Evolutionary conservation across 92 coral and sea anemone genomes (phyloP).

Genomic region (Hydrozoanthus gracilis): DNA sequence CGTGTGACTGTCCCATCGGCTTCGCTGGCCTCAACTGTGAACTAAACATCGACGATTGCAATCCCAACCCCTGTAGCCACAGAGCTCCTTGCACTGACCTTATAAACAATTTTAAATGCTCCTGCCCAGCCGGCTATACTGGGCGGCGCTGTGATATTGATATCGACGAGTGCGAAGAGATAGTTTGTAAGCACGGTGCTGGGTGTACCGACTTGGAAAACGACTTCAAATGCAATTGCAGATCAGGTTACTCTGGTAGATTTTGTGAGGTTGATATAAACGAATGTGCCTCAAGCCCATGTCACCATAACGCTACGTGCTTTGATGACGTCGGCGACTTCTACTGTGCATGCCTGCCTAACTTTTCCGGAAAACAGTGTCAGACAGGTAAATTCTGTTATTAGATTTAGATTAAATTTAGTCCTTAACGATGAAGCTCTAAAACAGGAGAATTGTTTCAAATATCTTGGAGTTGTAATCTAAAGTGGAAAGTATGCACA

Average conservation of each 20-base stretch:
- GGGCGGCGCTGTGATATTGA: conserved; percentile 41
- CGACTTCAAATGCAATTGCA: conserved; percentile 45
- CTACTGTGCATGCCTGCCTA: conserved; percentile 44
- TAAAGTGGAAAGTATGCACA: no score
- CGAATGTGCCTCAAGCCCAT: conserved; percentile 45
- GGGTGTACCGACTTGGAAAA: conserved; percentile 43
- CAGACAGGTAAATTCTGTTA: conserved; percentile 15
- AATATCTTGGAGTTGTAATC: no score
- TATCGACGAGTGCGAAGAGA: conserved; percentile 43
- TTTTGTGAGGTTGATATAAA: conserved; percentile 47
- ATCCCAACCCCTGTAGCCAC: conserved; percentile 44
- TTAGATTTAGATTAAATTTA: no score
- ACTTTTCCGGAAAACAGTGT: conserved; percentile 16
- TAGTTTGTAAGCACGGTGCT: conserved; percentile 41
- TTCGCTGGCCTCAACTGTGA: conserved; percentile 24
- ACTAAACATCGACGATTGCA: conserved; percentile 48
- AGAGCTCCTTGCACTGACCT: conserved; percentile 41
- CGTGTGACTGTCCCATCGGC: conserved; percentile 35
- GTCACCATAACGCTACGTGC: conserved; percentile 47
- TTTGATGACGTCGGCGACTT: conserved; percentile 37
- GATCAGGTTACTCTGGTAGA: conserved; percentile 41
- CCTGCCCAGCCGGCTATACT: conserved; percentile 42
- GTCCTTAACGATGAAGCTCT: no score
- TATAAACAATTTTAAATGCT: conserved; percentile 47
- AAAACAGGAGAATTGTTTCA: no score